Evolutionary conservation across 2,113 vertebrate species (phyloP).

Genomic region (Rhinichthys klamathensis): DNA sequence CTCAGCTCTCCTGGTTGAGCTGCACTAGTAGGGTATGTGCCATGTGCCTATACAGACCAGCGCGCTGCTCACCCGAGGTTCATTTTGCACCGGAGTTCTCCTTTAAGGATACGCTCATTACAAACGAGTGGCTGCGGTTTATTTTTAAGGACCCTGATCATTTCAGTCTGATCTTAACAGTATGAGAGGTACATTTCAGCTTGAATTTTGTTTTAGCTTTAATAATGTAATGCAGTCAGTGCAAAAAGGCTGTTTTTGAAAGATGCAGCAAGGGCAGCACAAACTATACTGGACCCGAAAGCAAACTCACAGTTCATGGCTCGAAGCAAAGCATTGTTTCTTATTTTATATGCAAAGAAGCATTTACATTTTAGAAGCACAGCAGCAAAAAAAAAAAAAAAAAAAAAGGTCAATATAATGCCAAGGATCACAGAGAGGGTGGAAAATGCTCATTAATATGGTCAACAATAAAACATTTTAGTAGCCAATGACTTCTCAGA

Average conservation of each 20-base stretch:
- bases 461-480: too few species aligned
- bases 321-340: not conserved
- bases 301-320: conserved; percentile 5
- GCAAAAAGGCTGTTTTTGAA: conserved; percentile 10
- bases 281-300: not conserved
- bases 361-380: conserved; percentile 26
- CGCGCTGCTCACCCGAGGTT: too few species aligned
- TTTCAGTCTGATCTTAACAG: not conserved
- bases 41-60: too few species aligned
- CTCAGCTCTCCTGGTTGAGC: too few species aligned
- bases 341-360: conserved; percentile 7
- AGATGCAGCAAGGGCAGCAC: not conserved
- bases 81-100: too few species aligned
- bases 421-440: not conserved
- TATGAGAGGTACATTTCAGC: not conserved
- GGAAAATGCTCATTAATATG: not conserved
- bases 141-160: not conserved
- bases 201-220: not conserved
- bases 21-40: too few species aligned
- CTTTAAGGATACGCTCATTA: not conserved
- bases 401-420: not conserved
- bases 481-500: too few species aligned
- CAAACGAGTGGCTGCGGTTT: not conserved
- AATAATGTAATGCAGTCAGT: not conserved
- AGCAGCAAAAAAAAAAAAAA: not conserved